phyloP scores from a whole-genome alignment of 2,113 vertebrate species.

The Oncorhynchus kisutch region DNA sequence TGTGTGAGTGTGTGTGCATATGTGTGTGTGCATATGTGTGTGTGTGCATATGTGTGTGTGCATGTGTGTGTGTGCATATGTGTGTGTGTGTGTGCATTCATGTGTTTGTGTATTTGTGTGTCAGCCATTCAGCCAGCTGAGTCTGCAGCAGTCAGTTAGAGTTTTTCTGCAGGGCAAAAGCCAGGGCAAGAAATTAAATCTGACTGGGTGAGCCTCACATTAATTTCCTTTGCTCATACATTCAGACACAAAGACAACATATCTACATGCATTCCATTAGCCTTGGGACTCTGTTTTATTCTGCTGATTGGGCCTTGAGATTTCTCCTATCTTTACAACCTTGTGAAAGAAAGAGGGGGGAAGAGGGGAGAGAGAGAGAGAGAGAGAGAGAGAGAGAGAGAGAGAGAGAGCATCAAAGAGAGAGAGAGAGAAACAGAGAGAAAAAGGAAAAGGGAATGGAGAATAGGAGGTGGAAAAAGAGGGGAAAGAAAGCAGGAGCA shows the following conservation, averaged over 20 bases:
- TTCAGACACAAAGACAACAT: constrained; percentile 73
- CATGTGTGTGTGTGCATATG: too few relatives aligned
- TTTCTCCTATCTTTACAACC: constrained; percentile 55
- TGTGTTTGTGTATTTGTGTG: background rate
- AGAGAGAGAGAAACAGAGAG: background rate
- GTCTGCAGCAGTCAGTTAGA: constrained; percentile 74
- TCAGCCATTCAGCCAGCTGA: constrained; percentile 73
- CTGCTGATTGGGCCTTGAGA: constrained; percentile 65
- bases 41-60: background rate
- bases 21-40: background rate
- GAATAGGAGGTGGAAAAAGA: constrained; percentile 28
- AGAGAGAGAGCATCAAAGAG: background rate
- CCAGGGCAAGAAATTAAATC: constrained; percentile 74
- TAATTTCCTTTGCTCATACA: constrained; percentile 74
- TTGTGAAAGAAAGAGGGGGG: background rate
- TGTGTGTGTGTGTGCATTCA: background rate
- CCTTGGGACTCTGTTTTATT: constrained; percentile 68
- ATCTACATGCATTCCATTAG: constrained; percentile 60
- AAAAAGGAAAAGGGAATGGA: constrained; percentile 36
- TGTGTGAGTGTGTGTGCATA: background rate
- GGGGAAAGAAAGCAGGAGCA: background rate
- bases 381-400: constrained; percentile 27
- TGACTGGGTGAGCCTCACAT: constrained; percentile 68
- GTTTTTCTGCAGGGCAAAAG: constrained; percentile 78
- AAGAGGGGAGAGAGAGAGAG: constrained; percentile 24